These are phyloP conservation scores for Cephalopachus bancanus DNA, from an alignment of 2,797 vertebrate genomes.

Conservation along the genomic window DNA sequence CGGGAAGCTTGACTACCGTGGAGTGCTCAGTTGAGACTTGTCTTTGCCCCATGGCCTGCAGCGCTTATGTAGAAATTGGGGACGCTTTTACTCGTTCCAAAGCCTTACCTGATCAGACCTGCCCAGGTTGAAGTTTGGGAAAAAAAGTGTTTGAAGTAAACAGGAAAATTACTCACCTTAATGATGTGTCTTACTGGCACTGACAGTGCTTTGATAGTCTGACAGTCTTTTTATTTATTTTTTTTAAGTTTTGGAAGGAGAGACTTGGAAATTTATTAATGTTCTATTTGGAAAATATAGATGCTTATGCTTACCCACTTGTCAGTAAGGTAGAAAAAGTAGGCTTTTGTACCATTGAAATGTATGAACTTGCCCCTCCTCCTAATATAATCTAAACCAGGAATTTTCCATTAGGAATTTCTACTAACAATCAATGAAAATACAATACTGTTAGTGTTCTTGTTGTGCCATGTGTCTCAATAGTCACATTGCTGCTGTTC, in stretches of 20 bases:
- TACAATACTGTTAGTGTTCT: not conserved
- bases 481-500: not conserved
- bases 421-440: not conserved
- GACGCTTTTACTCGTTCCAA: conserved; percentile 90
- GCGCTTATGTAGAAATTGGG: conserved; percentile 93
- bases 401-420: conserved; percentile 60
- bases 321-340: not conserved
- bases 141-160: conserved; percentile 90
- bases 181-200: conserved; percentile 90
- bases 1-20: conserved; percentile 95
- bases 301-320: not conserved
- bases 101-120: conserved; percentile 94
- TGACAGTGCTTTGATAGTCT: conserved; percentile 84
- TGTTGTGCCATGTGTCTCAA: not conserved
- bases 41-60: conserved; percentile 95
- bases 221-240: conserved; percentile 82
- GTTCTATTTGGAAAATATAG: conserved; percentile 42
- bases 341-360: not conserved
- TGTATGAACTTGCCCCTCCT: not conserved
- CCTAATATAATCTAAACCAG: not conserved
- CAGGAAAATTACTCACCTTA: conserved; percentile 92
- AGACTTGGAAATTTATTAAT: conserved; percentile 78
- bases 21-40: conserved; percentile 95
- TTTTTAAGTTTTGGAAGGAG: conserved; percentile 70
- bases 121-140: conserved; percentile 91